Conservation (phyloP, 2,113 vertebrate genomes). For the Epinephelus fuscoguttatus region DNA sequence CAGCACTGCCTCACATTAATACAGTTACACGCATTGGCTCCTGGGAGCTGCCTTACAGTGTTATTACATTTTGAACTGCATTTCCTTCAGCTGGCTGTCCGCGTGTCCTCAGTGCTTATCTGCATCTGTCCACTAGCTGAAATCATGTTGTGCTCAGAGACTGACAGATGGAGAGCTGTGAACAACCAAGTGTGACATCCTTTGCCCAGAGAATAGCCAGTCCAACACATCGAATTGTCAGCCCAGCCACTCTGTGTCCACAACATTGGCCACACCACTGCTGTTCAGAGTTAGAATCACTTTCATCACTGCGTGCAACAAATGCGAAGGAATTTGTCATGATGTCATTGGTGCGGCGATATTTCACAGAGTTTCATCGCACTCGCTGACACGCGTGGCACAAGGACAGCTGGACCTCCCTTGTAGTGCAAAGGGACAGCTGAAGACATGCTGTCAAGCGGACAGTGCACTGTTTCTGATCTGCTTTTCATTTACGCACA, state of each 20-base stretch:
- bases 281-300: constrained; percentile 52
- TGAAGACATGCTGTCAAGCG: constrained; percentile 48
- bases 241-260: constrained; percentile 18
- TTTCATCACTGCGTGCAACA: constrained; percentile 55
- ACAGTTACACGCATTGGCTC: constrained; percentile 31
- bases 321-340: constrained; percentile 37
- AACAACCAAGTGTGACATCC: constrained; percentile 44
- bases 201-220: constrained; percentile 29
- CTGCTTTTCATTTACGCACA: constrained; percentile 33
- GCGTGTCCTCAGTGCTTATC: constrained; percentile 45
- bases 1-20: constrained; percentile 29
- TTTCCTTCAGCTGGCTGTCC: constrained; percentile 22
- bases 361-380: constrained; percentile 56
- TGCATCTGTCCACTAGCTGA: constrained; percentile 31
- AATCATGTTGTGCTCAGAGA: constrained; percentile 41
- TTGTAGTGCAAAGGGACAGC: constrained; percentile 32
- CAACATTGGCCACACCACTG: constrained; percentile 9
- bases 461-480: constrained; percentile 47
- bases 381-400: constrained; percentile 19
- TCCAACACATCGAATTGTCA: constrained; percentile 31
- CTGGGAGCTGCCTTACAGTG: constrained; percentile 29
- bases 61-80: constrained; percentile 35
- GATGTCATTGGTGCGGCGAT: constrained; percentile 20
- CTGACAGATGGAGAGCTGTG: constrained; percentile 40
- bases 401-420: constrained; percentile 42